Evolutionary conservation across 1,140 invertebrate genomes (phyloP).

Genomic region (Lepidurus packardi): DNA sequence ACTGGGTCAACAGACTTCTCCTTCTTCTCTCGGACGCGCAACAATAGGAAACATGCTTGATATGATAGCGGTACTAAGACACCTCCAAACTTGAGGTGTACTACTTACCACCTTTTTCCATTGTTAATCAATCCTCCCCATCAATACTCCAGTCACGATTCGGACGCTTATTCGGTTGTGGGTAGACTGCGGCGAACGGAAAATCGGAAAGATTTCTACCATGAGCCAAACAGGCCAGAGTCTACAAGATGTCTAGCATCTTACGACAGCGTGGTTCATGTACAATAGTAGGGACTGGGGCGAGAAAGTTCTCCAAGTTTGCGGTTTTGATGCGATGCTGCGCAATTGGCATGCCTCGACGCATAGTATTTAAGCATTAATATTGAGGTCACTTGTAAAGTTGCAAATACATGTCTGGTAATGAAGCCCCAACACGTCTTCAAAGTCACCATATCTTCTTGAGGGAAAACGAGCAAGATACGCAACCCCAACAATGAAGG

Average conservation of each 20-base stretch:
- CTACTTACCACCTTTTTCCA: background rate
- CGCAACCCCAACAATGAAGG: background rate
- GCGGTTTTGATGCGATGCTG: background rate
- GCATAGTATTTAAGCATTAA: background rate
- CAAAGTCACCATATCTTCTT: background rate
- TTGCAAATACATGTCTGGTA: background rate
- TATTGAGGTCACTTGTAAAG: background rate
- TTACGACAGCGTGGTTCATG: background rate
- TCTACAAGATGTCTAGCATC: background rate
- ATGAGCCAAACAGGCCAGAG: background rate
- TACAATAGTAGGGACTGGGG: background rate
- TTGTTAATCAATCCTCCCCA: slow-evolving; percentile 12
- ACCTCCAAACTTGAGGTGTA: background rate
- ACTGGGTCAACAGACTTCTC: slow-evolving; percentile 14
- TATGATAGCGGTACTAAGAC: background rate
- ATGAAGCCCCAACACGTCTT: background rate
- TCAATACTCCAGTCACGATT: background rate
- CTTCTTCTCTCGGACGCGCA: background rate
- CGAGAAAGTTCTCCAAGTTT: background rate
- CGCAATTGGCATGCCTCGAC: background rate
- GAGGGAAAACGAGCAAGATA: too few species aligned
- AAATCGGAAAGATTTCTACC: background rate
- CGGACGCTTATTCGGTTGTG: background rate
- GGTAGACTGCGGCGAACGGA: background rate
- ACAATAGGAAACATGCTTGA: background rate